Evolutionary conservation across 2,113 vertebrate species (phyloP), one percentile per base, ranked within the genome.

Genomic region (Heliornis fulica): DNA sequence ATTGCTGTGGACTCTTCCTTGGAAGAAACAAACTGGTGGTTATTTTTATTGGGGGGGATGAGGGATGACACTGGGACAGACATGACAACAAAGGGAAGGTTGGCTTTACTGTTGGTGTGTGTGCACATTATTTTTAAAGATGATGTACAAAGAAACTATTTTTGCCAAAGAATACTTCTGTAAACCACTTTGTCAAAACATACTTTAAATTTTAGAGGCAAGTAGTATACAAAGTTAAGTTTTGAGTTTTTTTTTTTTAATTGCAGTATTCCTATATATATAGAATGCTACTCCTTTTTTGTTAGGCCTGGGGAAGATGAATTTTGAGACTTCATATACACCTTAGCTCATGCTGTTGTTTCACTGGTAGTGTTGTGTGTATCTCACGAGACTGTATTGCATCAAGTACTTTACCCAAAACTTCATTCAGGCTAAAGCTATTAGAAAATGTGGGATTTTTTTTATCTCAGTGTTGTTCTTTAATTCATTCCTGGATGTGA

Each of bases 61-160:
- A 21, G 46, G 8, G 45, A 20, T 15, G 43, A 45, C n/a, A n/a
- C n/a, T n/a, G n/a, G n/a, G n/a, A n/a, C n/a, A n/a, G n/a, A n/a
- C n/a, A n/a, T n/a, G n/a, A n/a, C n/a, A n/a, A n/a, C n/a, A 18
- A 21, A 46, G 20, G 12, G 46, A 46, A 46, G 25, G 4, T 43
- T 1, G 0, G 5, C 59, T 53, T 61, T 10, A 2, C 3, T 54
- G 1, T 15, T 51, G 28, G 25, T 51, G 25, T 53, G 51, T 53
- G 26, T 53, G 51, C 15, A 23, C 48, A 14, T 50, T 46, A 46
- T 22, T 46, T 46, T 46, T 22, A 46, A 46, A 46, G 46, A 46
- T 21, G 46, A 22, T 46, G n/a, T n/a, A n/a, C n/a, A n/a, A n/a
- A n/a, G n/a, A n/a, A n/a, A n/a, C n/a, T n/a, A n/a, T n/a, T n/a